Conservation (phyloP, 2,113 vertebrate species). For the Salvator merianae region DNA sequence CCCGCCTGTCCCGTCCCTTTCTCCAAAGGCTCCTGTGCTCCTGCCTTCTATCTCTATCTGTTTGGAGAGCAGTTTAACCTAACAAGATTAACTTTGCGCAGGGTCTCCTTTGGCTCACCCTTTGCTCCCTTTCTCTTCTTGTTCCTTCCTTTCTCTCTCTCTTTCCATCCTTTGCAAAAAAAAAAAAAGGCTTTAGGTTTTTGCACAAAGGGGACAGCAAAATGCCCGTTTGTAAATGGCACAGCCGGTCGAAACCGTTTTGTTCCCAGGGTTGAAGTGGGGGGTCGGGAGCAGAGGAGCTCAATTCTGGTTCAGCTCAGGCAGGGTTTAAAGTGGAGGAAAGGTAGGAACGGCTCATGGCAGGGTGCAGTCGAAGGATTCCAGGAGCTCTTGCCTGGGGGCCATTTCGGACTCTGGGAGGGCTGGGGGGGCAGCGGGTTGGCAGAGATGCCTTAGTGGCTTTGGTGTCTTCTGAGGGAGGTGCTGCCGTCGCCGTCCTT, state of each 20-base stretch:
- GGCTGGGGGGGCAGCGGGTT: too few species aligned
- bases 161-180: slow-evolving; percentile 30
- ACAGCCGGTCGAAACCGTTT: slow-evolving; percentile 59
- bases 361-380: neutral
- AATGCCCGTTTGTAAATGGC: slow-evolving; percentile 59
- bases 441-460: too few species aligned
- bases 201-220: slow-evolving; percentile 60
- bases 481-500: too few species aligned
- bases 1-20: slow-evolving; percentile 54
- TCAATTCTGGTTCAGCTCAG: too few species aligned
- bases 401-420: neutral
- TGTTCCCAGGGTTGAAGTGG: slow-evolving; percentile 45
- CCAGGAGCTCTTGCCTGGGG: neutral
- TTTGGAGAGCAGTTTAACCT: slow-evolving; percentile 70
- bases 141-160: rapidly evolving
- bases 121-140: rapidly evolving
- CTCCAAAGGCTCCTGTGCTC: slow-evolving; percentile 50
- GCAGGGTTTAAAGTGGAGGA: neutral
- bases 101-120: slow-evolving; percentile 41
- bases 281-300: neutral
- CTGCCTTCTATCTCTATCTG: slow-evolving; percentile 62
- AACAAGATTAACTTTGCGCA: slow-evolving; percentile 68
- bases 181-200: slow-evolving; percentile 62
- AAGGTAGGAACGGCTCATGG: too few species aligned
- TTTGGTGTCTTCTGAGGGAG: too few species aligned